Percentiles rank a stretch among this genome's conserved stretches.
Conservation (phyloP, 2,888 invertebrate species). For the Yponomeuta cagnagella region DNA sequence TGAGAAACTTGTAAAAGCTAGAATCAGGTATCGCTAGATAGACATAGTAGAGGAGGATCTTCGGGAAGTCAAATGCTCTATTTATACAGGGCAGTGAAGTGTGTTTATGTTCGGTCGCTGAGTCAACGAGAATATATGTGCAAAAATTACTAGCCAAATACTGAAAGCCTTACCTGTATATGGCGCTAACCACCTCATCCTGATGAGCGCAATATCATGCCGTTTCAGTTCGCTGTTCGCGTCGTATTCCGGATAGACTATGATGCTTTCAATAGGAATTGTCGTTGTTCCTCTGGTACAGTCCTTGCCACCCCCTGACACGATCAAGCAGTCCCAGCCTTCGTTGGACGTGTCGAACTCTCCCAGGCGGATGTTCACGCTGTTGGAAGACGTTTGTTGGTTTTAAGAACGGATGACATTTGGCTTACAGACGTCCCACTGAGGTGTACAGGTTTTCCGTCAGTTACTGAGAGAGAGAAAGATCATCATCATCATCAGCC, state of each 20-base stretch:
- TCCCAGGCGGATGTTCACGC: slow-evolving; percentile 32
- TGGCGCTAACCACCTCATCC: slow-evolving; percentile 17
- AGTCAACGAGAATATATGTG: too few species aligned
- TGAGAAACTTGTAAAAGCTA: too few species aligned
- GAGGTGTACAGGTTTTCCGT: too few species aligned
- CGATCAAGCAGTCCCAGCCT: slow-evolving; percentile 36
- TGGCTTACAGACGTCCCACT: neutral
- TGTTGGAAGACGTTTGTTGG: slow-evolving; percentile 14
- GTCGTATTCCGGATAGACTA: slow-evolving; percentile 44
- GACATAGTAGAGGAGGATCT: too few species aligned
- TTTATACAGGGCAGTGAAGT: too few species aligned
- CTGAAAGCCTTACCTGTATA: slow-evolving; percentile 19
- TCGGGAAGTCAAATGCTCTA: too few species aligned
- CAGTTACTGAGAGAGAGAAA: too few species aligned
- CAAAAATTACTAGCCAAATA: too few species aligned
- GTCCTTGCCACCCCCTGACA: slow-evolving; percentile 26
- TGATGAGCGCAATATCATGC: slow-evolving; percentile 21
- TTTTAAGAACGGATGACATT: neutral
- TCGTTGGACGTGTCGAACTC: slow-evolving; percentile 40
- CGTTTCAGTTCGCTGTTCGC: neutral
- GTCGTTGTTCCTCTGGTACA: slow-evolving; percentile 43
- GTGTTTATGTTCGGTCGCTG: too few species aligned
- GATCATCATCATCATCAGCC: too few species aligned
- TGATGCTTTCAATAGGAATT: slow-evolving; percentile 35
- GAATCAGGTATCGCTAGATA: too few species aligned